A percentile compares a stretch with the other conserved stretches of the same genome.
Evolutionary conservation across 2,797 vertebrate genomes (phyloP).

Genomic region (Astyanax mexicanus): DNA sequence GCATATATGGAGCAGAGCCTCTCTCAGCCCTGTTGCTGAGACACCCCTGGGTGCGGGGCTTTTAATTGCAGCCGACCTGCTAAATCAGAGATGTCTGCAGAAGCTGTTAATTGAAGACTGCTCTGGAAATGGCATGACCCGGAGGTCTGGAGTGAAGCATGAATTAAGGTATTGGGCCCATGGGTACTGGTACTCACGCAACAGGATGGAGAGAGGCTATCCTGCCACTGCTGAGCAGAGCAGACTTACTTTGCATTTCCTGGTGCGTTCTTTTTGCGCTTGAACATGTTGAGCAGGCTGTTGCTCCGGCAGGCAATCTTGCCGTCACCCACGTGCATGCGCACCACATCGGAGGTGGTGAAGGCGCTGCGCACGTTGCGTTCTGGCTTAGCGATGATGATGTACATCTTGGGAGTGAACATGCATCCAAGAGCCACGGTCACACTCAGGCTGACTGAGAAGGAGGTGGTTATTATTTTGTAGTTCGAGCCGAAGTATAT

Average conservation of each 20-base stretch:
- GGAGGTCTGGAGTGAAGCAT: slow-evolving; percentile 70
- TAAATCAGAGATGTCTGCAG: slow-evolving; percentile 64
- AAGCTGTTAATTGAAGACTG: slow-evolving; percentile 71
- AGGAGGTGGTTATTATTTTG: slow-evolving; percentile 99
- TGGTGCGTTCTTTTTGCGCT: slow-evolving; percentile 90
- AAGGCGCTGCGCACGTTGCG: slow-evolving; percentile 97
- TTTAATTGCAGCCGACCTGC: slow-evolving; percentile 68
- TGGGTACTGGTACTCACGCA: slow-evolving; percentile 74
- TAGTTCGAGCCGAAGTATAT: slow-evolving; percentile 99
- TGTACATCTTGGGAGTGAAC: slow-evolving; percentile 99
- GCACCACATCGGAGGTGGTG: slow-evolving; percentile 96
- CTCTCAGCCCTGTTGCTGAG: slow-evolving; percentile 63
- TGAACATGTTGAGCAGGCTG: slow-evolving; percentile 96
- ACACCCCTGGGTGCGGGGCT: slow-evolving; percentile 72
- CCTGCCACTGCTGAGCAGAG: slow-evolving; percentile 36
- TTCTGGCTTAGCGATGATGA: slow-evolving; percentile 97
- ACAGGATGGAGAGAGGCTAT: slow-evolving; percentile 65
- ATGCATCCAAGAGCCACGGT: slow-evolving; percentile 97
- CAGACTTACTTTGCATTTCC: slow-evolving; percentile 93
- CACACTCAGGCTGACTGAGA: slow-evolving; percentile 96
- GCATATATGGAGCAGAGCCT: slow-evolving; percentile 43
- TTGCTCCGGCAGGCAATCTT: slow-evolving; percentile 94
- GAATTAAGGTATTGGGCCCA: slow-evolving; percentile 70
- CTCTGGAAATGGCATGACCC: slow-evolving; percentile 71
- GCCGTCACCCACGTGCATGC: slow-evolving; percentile 97